Base-by-base conservation (phyloP, 2,888 invertebrate genomes). In the Ypsolopha sequella region DNA sequence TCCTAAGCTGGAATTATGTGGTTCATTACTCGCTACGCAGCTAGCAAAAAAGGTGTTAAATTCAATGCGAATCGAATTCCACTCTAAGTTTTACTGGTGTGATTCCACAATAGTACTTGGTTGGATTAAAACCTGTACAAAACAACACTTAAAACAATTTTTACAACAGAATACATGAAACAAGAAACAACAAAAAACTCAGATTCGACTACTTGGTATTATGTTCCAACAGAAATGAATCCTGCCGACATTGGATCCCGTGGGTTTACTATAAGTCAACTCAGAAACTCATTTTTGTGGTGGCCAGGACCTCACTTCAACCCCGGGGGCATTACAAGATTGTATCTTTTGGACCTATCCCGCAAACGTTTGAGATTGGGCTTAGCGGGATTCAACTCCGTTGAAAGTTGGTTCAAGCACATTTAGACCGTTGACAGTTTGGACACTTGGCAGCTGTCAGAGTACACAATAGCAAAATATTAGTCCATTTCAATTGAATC, bases 171-270 rank as follows among this genome's bases (percentile, higher is more conserved):
- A 14, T 48, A 7, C 36, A 13, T 36, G 48, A 48, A 38, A 48
- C n/a, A n/a, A n/a, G n/a, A n/a, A n/a, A n/a, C 36, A 7, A 10
- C n/a, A 36, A 6, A 36, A 36, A 11, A 11, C 8, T 11, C 48
- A 36, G 14, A 36, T 24, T 9, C 14, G 6, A 14, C 4, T 24
- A 13, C 38, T 7, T 48, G 48, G 48, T 24, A 24, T 9, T 39
- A 48, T 33, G 39, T 48, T 13, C 48, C 48, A n/a, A 48, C 48
- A 7, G 24, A 48, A 10, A 9, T 34, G 24, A 48, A 48, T 9
- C 48, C 48, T 9, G 48, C 48, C 3, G 48, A 48, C 24, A 48
- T 48, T 10, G 48, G 48, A 6, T 48, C 48, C 10, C 38, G 48
- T 8, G 48, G 48, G 8, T 24, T 48, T 8, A 34, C 11, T 24